phyloP scores from a whole-genome alignment of 2,888 invertebrate species.

The Baccha elongata region DNA sequence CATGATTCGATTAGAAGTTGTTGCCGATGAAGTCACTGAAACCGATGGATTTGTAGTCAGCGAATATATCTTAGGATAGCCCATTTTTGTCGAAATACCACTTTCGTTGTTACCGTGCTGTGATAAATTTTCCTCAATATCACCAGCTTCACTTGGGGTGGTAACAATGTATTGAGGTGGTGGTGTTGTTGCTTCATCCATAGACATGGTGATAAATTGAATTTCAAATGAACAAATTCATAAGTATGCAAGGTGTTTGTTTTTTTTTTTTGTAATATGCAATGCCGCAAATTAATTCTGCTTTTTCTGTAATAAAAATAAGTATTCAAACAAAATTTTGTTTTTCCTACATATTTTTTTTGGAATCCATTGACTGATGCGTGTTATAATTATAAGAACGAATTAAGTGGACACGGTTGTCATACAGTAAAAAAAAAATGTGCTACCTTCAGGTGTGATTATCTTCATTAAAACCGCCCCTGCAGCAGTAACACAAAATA shows the following conservation, averaged over 20 bases:
- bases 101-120: slow-evolving; percentile 72
- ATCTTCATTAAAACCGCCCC: slow-evolving; percentile 61
- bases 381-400: no score
- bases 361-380: slow-evolving; percentile 64
- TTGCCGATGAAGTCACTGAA: slow-evolving; percentile 61
- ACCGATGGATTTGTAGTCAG: slow-evolving; percentile 71
- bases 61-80: slow-evolving; percentile 38
- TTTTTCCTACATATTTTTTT: neutral
- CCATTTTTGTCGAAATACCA: slow-evolving; percentile 5
- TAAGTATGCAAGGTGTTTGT: slow-evolving; percentile 30
- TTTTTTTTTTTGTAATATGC: neutral
- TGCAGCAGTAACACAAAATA: slow-evolving; percentile 19
- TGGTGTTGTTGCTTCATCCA: slow-evolving; percentile 76
- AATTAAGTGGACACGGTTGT: no score
- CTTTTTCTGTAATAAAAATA: slow-evolving; percentile 43
- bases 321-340: slow-evolving; percentile 16
- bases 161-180: slow-evolving; percentile 82
- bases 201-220: slow-evolving; percentile 73
- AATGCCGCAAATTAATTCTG: slow-evolving; percentile 23
- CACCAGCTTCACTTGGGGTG: slow-evolving; percentile 80
- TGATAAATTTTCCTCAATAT: slow-evolving; percentile 78
- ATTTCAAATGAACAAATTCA: slow-evolving; percentile 66
- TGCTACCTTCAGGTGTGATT: no score
- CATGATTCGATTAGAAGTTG: slow-evolving; percentile 67
- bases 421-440: no score